Conservation (phyloP, 2,888 invertebrate genomes). For the Deroplatys truncata region DNA sequence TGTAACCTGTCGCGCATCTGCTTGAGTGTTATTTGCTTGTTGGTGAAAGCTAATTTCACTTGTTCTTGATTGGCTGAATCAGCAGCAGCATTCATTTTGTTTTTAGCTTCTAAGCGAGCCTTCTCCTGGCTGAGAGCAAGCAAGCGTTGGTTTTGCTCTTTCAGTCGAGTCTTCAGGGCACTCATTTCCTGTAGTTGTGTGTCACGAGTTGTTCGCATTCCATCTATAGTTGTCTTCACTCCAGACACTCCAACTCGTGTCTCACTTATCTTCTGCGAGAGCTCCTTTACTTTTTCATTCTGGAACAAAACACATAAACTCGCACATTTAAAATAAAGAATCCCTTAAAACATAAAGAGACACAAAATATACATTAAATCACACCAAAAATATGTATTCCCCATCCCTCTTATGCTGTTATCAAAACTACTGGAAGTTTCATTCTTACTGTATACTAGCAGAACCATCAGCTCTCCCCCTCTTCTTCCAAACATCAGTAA, state of each 20-base stretch:
- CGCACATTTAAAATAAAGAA: not conserved
- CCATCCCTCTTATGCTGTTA: too few species aligned
- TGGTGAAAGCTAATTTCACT: slow-evolving; percentile 59
- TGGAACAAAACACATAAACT: slow-evolving; percentile 37
- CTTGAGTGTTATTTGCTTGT: slow-evolving; percentile 70
- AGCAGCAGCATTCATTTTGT: slow-evolving; percentile 50
- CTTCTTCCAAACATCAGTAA: too few species aligned
- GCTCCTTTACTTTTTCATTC: slow-evolving; percentile 70
- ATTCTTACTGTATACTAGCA: too few species aligned
- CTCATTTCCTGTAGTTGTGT: slow-evolving; percentile 83
- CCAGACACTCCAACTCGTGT: slow-evolving; percentile 83
- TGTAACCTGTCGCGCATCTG: slow-evolving; percentile 67
- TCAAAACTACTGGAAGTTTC: too few species aligned
- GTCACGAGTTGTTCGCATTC: slow-evolving; percentile 88
- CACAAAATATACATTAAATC: too few species aligned
- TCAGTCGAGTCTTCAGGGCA: slow-evolving; percentile 72
- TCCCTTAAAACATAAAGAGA: not conserved
- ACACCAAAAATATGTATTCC: too few species aligned
- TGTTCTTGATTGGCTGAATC: slow-evolving; percentile 53
- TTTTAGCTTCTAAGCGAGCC: slow-evolving; percentile 69
- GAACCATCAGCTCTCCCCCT: too few species aligned
- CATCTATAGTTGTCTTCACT: slow-evolving; percentile 93
- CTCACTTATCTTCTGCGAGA: slow-evolving; percentile 76
- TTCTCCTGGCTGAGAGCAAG: slow-evolving; percentile 80
- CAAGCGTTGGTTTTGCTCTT: slow-evolving; percentile 78